Evolutionary conservation across 2,113 vertebrate genomes (phyloP), one percentile per base, ranked within the genome.

Genomic region (Typhlomys cinereus): DNA sequence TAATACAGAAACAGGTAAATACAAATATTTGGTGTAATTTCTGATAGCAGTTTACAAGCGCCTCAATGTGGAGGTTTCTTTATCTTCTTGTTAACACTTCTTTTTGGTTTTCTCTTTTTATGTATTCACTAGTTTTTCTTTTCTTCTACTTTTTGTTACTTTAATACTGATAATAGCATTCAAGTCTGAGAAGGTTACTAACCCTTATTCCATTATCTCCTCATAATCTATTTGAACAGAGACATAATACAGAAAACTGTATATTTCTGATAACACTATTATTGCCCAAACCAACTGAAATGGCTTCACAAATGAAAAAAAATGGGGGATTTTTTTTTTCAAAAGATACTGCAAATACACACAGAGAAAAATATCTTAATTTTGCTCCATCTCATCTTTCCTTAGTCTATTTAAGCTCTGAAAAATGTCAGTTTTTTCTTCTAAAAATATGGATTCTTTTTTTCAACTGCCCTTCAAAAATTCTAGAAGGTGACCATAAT

Each of bases 401-500:
- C 50, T 18, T 74, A n/a, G 23, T 61, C 36, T 91, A 39, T 1
- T 50, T 7, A 15, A 94, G 36, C 41, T 44, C 34, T 92, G 80
- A 70, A 88, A 82, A 48, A 23, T 91, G 20, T 41, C 66, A 66
- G 3, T 80, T 74, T 82, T 86, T 87, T 95, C 57, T 83, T 74
- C 90, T 87, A 80, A 94, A 95, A 93, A 87, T 88, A 95, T 34
- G 46, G 57, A 88, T 11, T 87, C 76, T 84, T 94, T 46, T 73
- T 80, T 69, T 62, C 36, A 46, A 81, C 2, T 50, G n/a, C 2
- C 74, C 15, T 85, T 96, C 52, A 85, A 94, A 89, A 70, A 89
- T 96, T 41, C 61, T 44, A 82, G 36, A 86, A 91, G 41, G n/a
- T 79, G 66, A 91, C 27, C 62, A 39, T 36, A 52, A 89, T 89